Percentiles rank a stretch among this genome's conserved stretches.
These are phyloP conservation scores for Caenorhabditis sp. DNA, from an alignment of 2,888 invertebrate species.

Conservation along the genomic window DNA sequence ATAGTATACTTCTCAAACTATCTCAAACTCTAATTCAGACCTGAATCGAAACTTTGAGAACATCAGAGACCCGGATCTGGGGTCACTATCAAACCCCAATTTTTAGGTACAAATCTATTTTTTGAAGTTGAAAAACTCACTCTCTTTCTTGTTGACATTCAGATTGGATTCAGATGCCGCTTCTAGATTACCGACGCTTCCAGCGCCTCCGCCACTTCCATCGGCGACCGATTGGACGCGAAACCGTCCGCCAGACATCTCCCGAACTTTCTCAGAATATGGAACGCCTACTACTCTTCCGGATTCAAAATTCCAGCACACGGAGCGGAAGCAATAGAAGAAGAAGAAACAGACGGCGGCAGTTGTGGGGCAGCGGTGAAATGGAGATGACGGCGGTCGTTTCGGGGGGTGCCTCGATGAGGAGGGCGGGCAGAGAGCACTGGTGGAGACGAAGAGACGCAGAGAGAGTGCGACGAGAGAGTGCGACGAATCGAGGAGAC, in stretches of 20 bases:
- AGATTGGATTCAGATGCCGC: slow-evolving; percentile 35
- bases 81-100: too few species aligned
- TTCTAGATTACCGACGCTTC: slow-evolving; percentile 30
- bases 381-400: slow-evolving; percentile 58
- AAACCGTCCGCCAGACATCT: slow-evolving; percentile 61
- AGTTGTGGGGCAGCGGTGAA: slow-evolving; percentile 41
- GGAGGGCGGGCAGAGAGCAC: slow-evolving; percentile 50
- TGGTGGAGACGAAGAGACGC: neutral
- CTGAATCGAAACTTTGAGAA: neutral
- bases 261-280: slow-evolving; percentile 2
- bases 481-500: slow-evolving; percentile 25
- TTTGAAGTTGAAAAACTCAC: slow-evolving; percentile 39
- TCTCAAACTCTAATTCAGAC: neutral
- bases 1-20: too few species aligned
- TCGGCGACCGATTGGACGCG: slow-evolving; percentile 65
- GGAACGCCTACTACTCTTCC: slow-evolving; percentile 6
- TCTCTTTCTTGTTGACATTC: slow-evolving; percentile 37
- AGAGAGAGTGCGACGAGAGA: slow-evolving; percentile 10
- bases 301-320: slow-evolving; percentile 15
- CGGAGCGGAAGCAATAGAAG: slow-evolving; percentile 6
- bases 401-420: slow-evolving; percentile 31
- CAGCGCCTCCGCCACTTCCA: slow-evolving; percentile 30
- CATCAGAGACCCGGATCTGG: too few species aligned
- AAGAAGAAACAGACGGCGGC: slow-evolving; percentile 34
- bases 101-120: slow-evolving; percentile 1